These are phyloP conservation scores for Lepidochrysops patricia DNA, from an alignment of 2,888 invertebrate genomes.

Conservation along the genomic window DNA sequence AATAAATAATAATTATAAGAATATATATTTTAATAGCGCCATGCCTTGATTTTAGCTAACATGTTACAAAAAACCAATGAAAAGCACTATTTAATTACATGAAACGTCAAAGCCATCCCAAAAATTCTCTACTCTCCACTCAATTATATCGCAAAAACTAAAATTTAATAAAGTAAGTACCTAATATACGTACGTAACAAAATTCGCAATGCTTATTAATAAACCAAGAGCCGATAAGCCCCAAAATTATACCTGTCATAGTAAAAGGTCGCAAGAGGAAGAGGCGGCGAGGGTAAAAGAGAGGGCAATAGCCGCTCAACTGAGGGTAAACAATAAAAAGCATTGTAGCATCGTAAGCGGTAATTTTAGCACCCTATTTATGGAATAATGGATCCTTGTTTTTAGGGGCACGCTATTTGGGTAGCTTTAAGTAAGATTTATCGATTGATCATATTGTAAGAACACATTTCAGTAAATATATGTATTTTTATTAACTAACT, in stretches of 20 bases:
- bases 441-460: background rate
- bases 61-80: too few relatives aligned
- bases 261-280: background rate
- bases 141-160: too few relatives aligned
- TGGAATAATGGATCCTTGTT: conserved; percentile 4
- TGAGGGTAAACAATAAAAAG: conserved; percentile 16
- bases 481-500: background rate
- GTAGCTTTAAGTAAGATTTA: conserved; percentile 2
- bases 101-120: too few relatives aligned
- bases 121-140: too few relatives aligned
- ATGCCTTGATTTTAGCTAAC: too few relatives aligned
- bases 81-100: too few relatives aligned
- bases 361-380: conserved; percentile 14
- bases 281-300: background rate
- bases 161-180: too few relatives aligned
- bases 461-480: too few relatives aligned
- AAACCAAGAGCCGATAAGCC: background rate
- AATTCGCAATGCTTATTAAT: background rate
- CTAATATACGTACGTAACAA: too few relatives aligned
- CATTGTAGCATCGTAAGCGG: conserved; percentile 13
- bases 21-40: too few relatives aligned
- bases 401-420: background rate
- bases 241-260: conserved; percentile 6
- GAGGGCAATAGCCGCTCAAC: background rate
- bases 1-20: too few relatives aligned